Evolutionary conservation across 2,113 vertebrate species (phyloP), one percentile per base, ranked within the genome.

Genomic region (Coturnix japonica): DNA sequence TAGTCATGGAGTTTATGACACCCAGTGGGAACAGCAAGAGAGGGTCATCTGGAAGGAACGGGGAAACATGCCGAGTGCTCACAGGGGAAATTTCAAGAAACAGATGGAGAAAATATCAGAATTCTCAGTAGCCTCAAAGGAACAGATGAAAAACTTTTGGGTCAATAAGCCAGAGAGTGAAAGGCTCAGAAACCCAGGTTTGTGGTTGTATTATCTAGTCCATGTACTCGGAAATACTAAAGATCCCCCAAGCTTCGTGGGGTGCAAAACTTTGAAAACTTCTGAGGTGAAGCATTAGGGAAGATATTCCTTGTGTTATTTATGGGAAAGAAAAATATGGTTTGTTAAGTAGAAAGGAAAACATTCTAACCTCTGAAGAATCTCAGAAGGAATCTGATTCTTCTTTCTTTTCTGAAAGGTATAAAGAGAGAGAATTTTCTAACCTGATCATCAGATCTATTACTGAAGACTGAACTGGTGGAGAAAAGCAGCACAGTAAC

Each of bases 81-180:
- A 81, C 89, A 78, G 64, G 96, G 94, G 95, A 97, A 96, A 96
- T 94, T 96, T 94, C 17, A 43, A 96, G 76, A 78, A 95, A 93
- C 95, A 97, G 96, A 96, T 95, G 96, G 93, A 95, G 79, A 96
- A 95, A 95, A 91, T 81, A 93, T 96, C 90, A 94, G 91, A 95
- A 94, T 89, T 93, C 94, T 95, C 85, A 75, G 85, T 71, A 83
- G 64, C 76, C 95, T 71, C 83, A 39, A 87, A 90, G 85, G 87
- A 93, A 77, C 67, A 78, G 86, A 93, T 87, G 77, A 96, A 96
- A 93, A 95, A 94, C 79, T 94, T 96, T 70, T 88, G 77, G 91
- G 92, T 95, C 94, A 96, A 91, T 92, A 95, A 92, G 57, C n/a
- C 85, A 95, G 80, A 89, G 80, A 94, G 85, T 78, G 94, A 94